Evolutionary conservation across 1,140 invertebrate genomes (phyloP), one percentile per base, ranked within the genome.

Genomic region (Microplitis mediator): DNA sequence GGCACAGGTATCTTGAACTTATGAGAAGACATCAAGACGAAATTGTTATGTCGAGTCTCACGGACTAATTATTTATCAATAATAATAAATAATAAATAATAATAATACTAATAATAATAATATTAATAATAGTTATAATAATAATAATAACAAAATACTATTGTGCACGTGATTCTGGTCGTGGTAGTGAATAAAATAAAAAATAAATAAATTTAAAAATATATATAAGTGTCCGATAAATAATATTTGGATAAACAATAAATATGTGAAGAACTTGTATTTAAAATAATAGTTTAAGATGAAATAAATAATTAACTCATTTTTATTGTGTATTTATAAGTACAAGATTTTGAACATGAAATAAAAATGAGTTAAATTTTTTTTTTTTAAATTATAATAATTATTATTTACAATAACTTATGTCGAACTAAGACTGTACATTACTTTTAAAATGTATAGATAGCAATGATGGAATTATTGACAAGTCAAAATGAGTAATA

Each of bases 1-100:
- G 82, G 77, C 78, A 81, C 78, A 76, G 81, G 74, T 81, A 82
- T 64, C 72, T 82, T 73, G 81, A 82, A 70, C 74, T 82, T n/a
- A 81, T 81, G 72, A 79, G 82, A 72, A 76, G 82, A 34, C 82
- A 83, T 58, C 82, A 83, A 76, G 82, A 81, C 36, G 71, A 75
- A 4, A 52, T 35, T 5, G 50, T 31, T 16, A 6, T 11, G 50
- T 34, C 50, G 5, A 23, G 13, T 54, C 50, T 60, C 36, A 62
- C 45, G 3, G 58, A 72, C 51, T 64, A 66, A 72, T 9, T 45
- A 9, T 45, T 45, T 45, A 9, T 45, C 23, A 23, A 23, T 23
- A 23, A 23, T 23, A 23, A 23, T 23, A 23, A 23, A 1, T 1
- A 23, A 23, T 23, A 23, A 23, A 23, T 23, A 23, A 23, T 23